Evolutionary conservation across 2,888 invertebrate genomes (phyloP).

Genomic region (Polymixis flavicincta): DNA sequence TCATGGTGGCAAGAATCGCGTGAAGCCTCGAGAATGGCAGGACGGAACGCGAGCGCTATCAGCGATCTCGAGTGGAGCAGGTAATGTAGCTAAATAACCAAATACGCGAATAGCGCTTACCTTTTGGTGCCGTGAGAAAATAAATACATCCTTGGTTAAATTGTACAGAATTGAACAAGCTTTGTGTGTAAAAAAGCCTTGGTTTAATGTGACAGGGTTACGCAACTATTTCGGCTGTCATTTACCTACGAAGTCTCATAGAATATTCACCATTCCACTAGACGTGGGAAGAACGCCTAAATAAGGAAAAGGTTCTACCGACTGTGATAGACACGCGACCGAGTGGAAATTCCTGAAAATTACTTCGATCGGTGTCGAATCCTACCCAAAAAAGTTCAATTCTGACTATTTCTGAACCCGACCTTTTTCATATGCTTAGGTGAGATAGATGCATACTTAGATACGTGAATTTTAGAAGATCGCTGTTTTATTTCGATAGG

Average conservation of each 20-base stretch:
- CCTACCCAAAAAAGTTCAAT: slow-evolving; percentile 1
- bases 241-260: slow-evolving; percentile 43
- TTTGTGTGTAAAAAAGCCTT: slow-evolving; percentile 32
- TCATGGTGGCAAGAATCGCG: slow-evolving; percentile 84
- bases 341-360: slow-evolving; percentile 10
- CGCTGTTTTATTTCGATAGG: too few species aligned
- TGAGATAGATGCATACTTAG: not conserved
- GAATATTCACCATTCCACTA: slow-evolving; percentile 47
- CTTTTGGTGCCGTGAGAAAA: slow-evolving; percentile 33
- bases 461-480: not conserved
- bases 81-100: slow-evolving; percentile 51
- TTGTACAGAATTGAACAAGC: slow-evolving; percentile 2
- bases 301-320: slow-evolving; percentile 33
- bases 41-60: slow-evolving; percentile 80
- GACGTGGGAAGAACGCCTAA: slow-evolving; percentile 30
- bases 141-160: slow-evolving; percentile 39
- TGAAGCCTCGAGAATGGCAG: slow-evolving; percentile 79
- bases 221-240: slow-evolving; percentile 37
- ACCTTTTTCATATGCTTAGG: not conserved
- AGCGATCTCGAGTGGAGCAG: slow-evolving; percentile 73
- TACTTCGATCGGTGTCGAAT: slow-evolving; percentile 3
- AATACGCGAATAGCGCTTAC: slow-evolving; percentile 47
- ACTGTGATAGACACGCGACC: slow-evolving; percentile 26
- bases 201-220: slow-evolving; percentile 34
- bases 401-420: slow-evolving; percentile 14